A percentile compares a stretch with the other conserved stretches of the same genome.
Evolutionary conservation across 2,113 vertebrate genomes (phyloP).

Genomic region (Sprattus sprattus): DNA sequence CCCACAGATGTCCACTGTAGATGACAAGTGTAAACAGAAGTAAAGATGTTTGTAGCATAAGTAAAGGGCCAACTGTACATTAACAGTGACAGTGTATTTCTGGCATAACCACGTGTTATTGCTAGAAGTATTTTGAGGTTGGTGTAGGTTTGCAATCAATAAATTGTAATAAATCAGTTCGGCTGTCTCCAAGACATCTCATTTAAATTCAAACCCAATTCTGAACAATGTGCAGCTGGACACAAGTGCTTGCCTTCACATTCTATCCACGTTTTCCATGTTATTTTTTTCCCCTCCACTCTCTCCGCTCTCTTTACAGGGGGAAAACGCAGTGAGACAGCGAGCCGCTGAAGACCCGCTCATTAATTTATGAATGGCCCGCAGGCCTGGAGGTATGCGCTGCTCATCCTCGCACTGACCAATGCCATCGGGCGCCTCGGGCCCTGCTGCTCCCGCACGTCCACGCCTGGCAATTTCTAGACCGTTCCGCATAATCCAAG

Average conservation of each 20-base stretch:
- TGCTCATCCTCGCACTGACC: neutral
- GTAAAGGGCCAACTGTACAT: neutral
- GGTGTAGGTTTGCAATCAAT: neutral
- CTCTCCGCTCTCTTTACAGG: neutral
- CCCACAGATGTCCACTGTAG: neutral
- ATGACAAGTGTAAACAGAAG: neutral
- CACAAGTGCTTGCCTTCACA: neutral
- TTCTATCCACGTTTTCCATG: neutral
- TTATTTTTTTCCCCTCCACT: neutral
- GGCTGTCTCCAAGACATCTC: neutral
- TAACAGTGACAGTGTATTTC: neutral
- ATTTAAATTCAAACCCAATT: neutral
- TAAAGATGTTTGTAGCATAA: neutral
- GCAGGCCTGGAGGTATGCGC: neutral
- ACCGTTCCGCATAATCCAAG: neutral
- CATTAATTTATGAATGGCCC: slow-evolving; percentile 15
- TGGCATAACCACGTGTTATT: neutral
- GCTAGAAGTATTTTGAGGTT: neutral
- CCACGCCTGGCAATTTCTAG: neutral
- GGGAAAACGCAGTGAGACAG: neutral
- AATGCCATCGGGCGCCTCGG: neutral
- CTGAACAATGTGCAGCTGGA: neutral
- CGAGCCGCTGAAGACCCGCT: neutral
- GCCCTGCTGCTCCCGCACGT: neutral
- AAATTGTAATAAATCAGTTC: neutral